These are phyloP conservation scores for Thymelicus sylvestris DNA, from an alignment of 2,888 invertebrate genomes.

Conservation along the genomic window DNA sequence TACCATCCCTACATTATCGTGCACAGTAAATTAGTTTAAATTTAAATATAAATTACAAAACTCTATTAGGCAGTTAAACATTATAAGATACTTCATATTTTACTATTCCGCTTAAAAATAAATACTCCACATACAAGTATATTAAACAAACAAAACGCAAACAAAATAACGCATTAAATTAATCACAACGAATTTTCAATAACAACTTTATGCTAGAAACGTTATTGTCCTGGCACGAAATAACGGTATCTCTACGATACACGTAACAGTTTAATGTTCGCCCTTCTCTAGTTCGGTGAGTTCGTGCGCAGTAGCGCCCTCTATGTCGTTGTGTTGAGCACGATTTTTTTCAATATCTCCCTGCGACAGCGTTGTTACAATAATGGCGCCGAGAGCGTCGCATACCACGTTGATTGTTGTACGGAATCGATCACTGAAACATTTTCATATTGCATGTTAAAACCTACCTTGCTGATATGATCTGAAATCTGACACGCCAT, in stretches of 20 bases:
- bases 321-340: constrained; percentile 71
- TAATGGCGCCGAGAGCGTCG: constrained; percentile 96
- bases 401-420: constrained; percentile 97
- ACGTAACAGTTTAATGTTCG: constrained; percentile 64
- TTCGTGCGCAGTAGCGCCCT: constrained; percentile 86
- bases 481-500: too few species aligned
- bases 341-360: constrained; percentile 85
- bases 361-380: constrained; percentile 93
- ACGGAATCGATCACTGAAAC: constrained; percentile 92
- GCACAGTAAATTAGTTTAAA: constrained; percentile 17
- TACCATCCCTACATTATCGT: constrained; percentile 16
- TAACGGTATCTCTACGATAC: constrained; percentile 58
- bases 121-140: constrained; percentile 18
- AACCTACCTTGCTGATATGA: too few species aligned
- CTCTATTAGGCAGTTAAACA: constrained; percentile 30
- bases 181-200: constrained; percentile 43
- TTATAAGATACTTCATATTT: constrained; percentile 21
- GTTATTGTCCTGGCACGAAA: constrained; percentile 53
- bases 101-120: constrained; percentile 16
- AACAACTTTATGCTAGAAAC: constrained; percentile 35
- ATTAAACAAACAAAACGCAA: constrained; percentile 31
- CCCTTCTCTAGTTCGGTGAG: constrained; percentile 86
- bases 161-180: constrained; percentile 42
- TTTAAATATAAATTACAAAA: constrained; percentile 21
- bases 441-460: constrained; percentile 3